Conservation (phyloP, 2,113 vertebrate species). For the Rhabdornis inornatus region DNA sequence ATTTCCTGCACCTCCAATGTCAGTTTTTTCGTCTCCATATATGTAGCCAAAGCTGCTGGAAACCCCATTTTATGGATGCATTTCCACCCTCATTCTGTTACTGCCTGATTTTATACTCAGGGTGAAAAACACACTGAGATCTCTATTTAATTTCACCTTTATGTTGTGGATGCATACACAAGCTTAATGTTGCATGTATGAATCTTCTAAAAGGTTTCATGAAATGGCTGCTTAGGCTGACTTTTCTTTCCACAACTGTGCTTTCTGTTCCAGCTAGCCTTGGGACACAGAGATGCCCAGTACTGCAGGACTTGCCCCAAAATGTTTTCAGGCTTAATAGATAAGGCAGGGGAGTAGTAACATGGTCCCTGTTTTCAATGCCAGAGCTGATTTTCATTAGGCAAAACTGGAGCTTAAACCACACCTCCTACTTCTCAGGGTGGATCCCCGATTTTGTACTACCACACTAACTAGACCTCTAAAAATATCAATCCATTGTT, state of each 20-base stretch:
- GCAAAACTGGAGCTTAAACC: not conserved
- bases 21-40: not conserved
- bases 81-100: not conserved
- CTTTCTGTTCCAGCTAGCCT: not conserved
- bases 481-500: not conserved
- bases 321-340: not conserved
- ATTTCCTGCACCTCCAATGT: not conserved
- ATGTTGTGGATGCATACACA: not conserved
- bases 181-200: not conserved
- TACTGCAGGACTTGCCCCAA: not conserved
- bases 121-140: not conserved
- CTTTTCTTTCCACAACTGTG: not conserved
- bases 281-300: not conserved
- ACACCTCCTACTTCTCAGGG: not conserved
- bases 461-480: not conserved
- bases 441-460: not conserved
- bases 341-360: not conserved
- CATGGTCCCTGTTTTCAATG: not conserved
- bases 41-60: not conserved
- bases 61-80: not conserved
- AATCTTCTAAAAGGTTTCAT: not conserved
- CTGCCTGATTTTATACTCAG: not conserved
- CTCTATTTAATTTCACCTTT: not conserved
- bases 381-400: not conserved
- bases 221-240: not conserved